These are phyloP conservation scores for Podarcis siculus DNA, from an alignment of 2,797 vertebrate species.

Conservation along the genomic window DNA sequence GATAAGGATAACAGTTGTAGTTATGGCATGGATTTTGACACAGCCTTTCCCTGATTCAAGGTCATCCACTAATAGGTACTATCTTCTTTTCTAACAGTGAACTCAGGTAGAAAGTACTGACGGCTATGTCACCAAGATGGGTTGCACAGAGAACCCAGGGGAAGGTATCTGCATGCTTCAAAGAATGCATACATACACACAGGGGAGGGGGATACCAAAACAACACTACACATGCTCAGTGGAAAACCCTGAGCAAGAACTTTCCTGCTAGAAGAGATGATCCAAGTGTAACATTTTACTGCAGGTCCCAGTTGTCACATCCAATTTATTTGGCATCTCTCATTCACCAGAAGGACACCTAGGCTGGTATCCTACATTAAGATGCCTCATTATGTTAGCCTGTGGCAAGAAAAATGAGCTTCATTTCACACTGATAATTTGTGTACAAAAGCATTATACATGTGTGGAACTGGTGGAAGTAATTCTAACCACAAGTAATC, in stretches of 20 bases:
- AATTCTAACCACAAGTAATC: background rate
- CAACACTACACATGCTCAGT: too few species aligned
- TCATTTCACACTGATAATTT: background rate
- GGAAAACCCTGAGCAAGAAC: background rate
- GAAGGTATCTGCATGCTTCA: background rate
- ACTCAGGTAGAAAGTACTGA: background rate
- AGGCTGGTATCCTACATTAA: background rate
- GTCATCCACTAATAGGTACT: background rate
- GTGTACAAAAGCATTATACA: background rate
- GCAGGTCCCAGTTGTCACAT: background rate
- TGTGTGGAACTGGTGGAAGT: background rate
- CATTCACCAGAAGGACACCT: background rate
- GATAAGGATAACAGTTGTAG: constrained; percentile 13
- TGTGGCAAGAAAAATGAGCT: constrained; percentile 2
- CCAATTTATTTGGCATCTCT: background rate
- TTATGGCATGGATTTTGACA: background rate
- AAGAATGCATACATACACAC: too few species aligned
- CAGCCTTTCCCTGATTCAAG: background rate
- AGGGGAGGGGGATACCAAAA: background rate
- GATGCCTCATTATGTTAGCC: background rate
- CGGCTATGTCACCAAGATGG: too few species aligned
- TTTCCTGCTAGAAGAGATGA: background rate
- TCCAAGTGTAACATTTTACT: background rate
- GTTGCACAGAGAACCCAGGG: background rate
- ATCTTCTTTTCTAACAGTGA: background rate